Percentiles rank a stretch among this genome's conserved stretches.
Evolutionary conservation across 1,140 invertebrate species (phyloP).

Genomic region (Ceratina japonica): DNA sequence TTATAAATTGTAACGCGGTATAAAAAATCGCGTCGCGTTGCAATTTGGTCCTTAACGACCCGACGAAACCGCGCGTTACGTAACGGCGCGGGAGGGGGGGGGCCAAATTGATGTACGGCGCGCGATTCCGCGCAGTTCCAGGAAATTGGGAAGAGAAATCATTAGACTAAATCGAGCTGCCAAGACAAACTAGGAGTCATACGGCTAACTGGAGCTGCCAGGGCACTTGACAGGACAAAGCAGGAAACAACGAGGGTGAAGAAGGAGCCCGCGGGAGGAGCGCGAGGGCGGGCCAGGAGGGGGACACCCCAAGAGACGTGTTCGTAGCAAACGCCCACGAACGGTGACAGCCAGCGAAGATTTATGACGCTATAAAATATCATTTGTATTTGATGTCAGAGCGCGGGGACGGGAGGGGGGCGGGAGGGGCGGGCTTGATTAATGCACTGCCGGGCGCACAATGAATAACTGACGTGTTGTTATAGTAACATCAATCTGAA

Average conservation of each 20-base stretch:
- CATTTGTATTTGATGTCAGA: conserved; percentile 78
- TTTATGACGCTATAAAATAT: conserved; percentile 79
- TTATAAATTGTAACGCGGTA: too few species aligned
- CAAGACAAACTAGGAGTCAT: conserved; percentile 54
- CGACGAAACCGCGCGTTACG: not conserved
- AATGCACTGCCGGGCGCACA: conserved; percentile 74
- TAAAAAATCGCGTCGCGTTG: too few species aligned
- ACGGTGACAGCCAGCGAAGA: conserved; percentile 74
- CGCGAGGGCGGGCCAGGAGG: not conserved
- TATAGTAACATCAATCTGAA: conserved; percentile 75
- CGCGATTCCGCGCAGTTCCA: not conserved
- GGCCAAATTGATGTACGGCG: not conserved
- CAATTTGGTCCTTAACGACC: too few species aligned
- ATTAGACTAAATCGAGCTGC: conserved; percentile 52
- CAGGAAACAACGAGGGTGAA: conserved; percentile 20
- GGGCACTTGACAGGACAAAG: conserved; percentile 43
- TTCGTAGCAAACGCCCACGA: conserved; percentile 69
- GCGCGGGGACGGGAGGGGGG: conserved; percentile 43
- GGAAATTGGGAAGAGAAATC: conserved; percentile 53
- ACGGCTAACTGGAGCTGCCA: conserved; percentile 58
- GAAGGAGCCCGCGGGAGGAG: not conserved
- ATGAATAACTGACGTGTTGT: conserved; percentile 75
- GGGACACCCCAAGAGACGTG: conserved; percentile 62
- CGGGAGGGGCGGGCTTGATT: too few species aligned
- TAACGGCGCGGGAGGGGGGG: not conserved